Evolutionary conservation across 1,140 invertebrate species (phyloP), one percentile per base, ranked within the genome.

Genomic region (Tigriopus japonicus): DNA sequence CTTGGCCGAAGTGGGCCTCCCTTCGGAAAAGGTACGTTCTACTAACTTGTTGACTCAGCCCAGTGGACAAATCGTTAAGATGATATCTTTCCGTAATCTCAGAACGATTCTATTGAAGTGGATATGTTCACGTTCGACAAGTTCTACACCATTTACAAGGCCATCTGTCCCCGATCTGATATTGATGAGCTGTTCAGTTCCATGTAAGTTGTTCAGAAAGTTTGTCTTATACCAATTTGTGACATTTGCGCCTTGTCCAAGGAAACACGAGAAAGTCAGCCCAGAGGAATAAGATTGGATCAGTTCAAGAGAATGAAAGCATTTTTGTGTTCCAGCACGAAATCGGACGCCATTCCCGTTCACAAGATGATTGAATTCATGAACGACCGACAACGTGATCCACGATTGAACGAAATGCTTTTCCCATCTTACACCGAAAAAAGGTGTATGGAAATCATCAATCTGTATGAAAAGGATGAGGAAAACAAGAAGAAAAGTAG

Each of bases 301-400:
- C n/a, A n/a, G n/a, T n/a, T n/a, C n/a, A n/a, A n/a, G n/a, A n/a
- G n/a, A n/a, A n/a, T n/a, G n/a, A n/a, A n/a, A n/a, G n/a, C n/a
- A n/a, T n/a, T n/a, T n/a, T 49, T 49, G 28, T 7, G 3, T 54
- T 23, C 24, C 70, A 93, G 87, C 67, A 90, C 87, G 0, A 84
- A 90, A 75, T 81, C 83, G 9, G 87, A 92, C 63, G 82, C 79
- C 51, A 89, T 97, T 56, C 85, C 80, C 67, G 63, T 89, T 62
- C 82, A 86, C 10, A 87, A 93, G 70, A 82, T 98, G 65, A 86
- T 97, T 28, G 85, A 84, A 62, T 98, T 98, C 72, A 74, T 98
- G 66, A 99, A 99, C 74, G 92, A 98, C 73, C 93, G 93, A 71
- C 96, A 99, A 74, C 79, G 96, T 62, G 96, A 99, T 79, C 94